These are phyloP conservation scores for Leptogaster cylindrica DNA, from an alignment of 2,888 invertebrate species.

Conservation along the genomic window DNA sequence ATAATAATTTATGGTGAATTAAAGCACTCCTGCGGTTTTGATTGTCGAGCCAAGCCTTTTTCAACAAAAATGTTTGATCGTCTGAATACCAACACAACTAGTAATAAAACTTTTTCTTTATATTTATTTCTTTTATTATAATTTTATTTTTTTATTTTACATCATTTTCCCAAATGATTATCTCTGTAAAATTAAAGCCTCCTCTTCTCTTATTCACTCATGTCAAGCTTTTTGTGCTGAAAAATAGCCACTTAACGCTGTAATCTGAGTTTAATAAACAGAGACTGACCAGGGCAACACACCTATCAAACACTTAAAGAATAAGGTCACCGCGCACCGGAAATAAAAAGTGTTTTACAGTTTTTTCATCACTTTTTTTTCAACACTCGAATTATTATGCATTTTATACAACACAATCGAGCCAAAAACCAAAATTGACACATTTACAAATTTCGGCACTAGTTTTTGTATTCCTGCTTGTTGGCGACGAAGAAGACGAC, in stretches of 20 bases:
- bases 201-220: conserved; percentile 3
- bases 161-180: neutral
- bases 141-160: too few relatives aligned
- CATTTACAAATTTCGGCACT: conserved; percentile 35
- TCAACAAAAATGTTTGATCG: neutral
- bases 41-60: too few relatives aligned
- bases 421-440: conserved; percentile 31
- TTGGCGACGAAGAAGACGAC: conserved; percentile 9
- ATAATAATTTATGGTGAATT: too few relatives aligned
- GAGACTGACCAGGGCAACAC: conserved; percentile 37
- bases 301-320: conserved; percentile 37
- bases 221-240: conserved; percentile 7
- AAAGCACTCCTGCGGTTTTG: neutral
- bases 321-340: conserved; percentile 37
- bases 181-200: conserved; percentile 3
- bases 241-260: conserved; percentile 32
- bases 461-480: conserved; percentile 6
- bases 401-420: conserved; percentile 29
- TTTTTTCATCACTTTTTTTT: conserved; percentile 13
- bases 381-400: conserved; percentile 13
- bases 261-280: conserved; percentile 35
- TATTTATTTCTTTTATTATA: too few relatives aligned
- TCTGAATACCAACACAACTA: neutral
- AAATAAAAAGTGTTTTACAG: conserved; percentile 28
- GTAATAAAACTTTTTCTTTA: conserved; percentile 12